Base-by-base conservation (phyloP, 2,888 invertebrate species). In the Himalopsyche japonica region DNA sequence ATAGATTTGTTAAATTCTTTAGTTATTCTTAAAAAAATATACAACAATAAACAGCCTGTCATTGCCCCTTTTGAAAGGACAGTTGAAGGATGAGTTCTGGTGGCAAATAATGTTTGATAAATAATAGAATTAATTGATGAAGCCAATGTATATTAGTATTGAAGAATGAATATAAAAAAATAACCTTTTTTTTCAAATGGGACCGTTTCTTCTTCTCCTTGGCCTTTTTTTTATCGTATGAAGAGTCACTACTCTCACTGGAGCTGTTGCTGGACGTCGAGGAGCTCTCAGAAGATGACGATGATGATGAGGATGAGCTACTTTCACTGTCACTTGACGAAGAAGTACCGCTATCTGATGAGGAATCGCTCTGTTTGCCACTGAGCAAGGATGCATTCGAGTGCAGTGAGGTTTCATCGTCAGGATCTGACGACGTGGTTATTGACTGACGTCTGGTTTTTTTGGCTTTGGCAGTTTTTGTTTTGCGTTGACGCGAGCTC, bases 401-500 rank as follows among this genome's bases (percentile, higher is more conserved):
- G 7, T 20, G 24, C 82, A 76, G 32, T 27, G 70, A 47, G 8
- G 1, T 79, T 47, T 79, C 47, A 79, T 34, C 34, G 18, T 77
- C 77, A 7, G 34, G 37, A 37, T 77, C 77, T 77, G 34, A 34
- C 12, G 77, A 37, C 8, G 77, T 77, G 12, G 77, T 77, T 0
- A 18, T 0, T 2, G 77, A 80, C 30, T 76, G 24, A 10, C 32
- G 48, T 20, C 30, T 37, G 0, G 20, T 5, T 24, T 83, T 83
- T 43, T 79, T 82, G 37, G 48, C 27, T 70, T 27, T 27, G 20
- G 27, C 27, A 6, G 76, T 79, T 70, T 84, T 84, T 15, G 57
- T 57, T 78, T 86, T 86, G 18, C 84, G 81, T 76, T 84, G 83
- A 6, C 86, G 80, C 3, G 86, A 86, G 49, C 86, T 86, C 80